phyloP scores from a whole-genome alignment of 2,113 vertebrate genomes.

The Arenaria interpres region DNA sequence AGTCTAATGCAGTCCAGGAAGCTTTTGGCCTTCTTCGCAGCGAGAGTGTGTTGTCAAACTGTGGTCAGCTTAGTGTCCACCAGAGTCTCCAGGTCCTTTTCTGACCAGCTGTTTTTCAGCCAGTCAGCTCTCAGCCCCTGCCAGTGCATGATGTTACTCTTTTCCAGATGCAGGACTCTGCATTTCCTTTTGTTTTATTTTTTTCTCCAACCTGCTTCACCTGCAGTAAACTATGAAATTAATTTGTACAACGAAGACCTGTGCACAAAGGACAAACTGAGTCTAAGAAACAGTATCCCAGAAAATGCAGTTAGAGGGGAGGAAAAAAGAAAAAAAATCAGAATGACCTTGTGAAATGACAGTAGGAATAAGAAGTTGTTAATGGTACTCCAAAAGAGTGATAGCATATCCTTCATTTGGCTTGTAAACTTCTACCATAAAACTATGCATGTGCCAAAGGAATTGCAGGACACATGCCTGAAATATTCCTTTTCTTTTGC shows the following conservation, averaged over 20 bases:
- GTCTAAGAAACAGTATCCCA: neutral
- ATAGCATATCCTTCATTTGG: neutral
- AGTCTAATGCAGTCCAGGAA: neutral
- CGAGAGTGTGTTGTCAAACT: accelerated
- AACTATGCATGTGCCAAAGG: neutral
- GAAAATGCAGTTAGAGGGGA: neutral
- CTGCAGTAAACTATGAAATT: neutral
- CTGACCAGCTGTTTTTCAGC: neutral
- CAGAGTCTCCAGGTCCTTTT: neutral
- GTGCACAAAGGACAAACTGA: neutral
- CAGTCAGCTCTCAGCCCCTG: neutral
- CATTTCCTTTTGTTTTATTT: neutral
- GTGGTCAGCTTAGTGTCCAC: neutral
- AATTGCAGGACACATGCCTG: neutral
- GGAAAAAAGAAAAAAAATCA: neutral
- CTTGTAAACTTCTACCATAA: neutral
- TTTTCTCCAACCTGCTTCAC: neutral
- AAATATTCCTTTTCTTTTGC: neutral
- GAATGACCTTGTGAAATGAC: neutral
- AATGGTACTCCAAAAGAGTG: neutral
- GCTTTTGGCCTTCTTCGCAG: neutral
- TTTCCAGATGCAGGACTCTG: neutral
- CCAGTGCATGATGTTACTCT: neutral
- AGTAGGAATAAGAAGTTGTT: neutral
- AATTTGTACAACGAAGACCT: neutral